Evolutionary conservation across 2,113 vertebrate species (phyloP).

Genomic region (Malurus elegans): DNA sequence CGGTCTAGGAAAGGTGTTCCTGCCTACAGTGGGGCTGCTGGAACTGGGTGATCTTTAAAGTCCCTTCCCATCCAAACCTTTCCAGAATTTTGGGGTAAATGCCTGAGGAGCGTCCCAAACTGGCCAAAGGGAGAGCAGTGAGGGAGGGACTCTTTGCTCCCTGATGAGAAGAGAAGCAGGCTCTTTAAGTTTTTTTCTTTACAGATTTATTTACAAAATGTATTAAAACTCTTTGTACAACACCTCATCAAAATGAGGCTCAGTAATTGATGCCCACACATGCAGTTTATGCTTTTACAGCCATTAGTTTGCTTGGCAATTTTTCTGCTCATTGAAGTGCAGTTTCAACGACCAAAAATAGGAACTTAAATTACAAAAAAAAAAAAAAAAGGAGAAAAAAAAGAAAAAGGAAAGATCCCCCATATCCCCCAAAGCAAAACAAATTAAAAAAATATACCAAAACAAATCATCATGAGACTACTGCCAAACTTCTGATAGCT

Average conservation of each 20-base stretch:
- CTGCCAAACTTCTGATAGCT: constrained; percentile 78
- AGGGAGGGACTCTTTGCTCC: neutral
- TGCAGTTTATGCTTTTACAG: constrained; percentile 93
- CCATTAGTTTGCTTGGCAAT: constrained; percentile 87
- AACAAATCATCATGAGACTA: constrained; percentile 77
- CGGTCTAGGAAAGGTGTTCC: neutral
- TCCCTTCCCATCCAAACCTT: neutral
- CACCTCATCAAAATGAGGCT: constrained; percentile 90
- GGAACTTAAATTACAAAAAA: constrained; percentile 63
- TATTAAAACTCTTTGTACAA: constrained; percentile 99
- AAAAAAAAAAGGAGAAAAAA: neutral
- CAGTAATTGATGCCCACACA: constrained; percentile 89
- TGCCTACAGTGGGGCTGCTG: neutral
- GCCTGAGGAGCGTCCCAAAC: neutral
- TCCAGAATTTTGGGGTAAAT: neutral
- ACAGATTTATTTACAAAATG: constrained; percentile 99
- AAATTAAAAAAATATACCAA: neutral
- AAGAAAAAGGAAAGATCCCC: neutral
- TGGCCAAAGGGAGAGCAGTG: neutral
- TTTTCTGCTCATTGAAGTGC: constrained; percentile 86
- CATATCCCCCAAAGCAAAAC: neutral
- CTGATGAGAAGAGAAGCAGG: neutral
- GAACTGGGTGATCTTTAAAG: neutral
- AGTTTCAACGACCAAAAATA: constrained; percentile 74
- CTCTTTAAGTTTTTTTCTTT: constrained; percentile 80